phyloP scores from a whole-genome alignment of 2,888 invertebrate genomes.

The Dicyrtomina minuta region DNA sequence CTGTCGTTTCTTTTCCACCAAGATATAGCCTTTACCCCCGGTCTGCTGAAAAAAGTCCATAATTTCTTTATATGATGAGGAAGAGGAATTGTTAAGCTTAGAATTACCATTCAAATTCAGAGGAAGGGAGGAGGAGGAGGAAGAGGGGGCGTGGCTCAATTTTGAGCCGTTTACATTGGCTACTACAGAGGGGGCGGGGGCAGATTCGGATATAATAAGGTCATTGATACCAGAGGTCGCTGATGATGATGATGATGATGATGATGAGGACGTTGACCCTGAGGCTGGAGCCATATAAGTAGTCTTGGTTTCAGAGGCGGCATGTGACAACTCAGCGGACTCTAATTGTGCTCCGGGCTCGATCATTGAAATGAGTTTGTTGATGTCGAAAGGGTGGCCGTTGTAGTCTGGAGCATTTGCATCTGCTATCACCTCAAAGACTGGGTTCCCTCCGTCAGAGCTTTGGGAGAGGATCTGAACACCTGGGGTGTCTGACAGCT shows the following conservation, averaged over 20 bases:
- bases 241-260: constrained; percentile 16
- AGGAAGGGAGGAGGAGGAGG: not conserved
- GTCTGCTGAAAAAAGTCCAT: constrained; percentile 45
- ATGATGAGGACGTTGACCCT: constrained; percentile 3
- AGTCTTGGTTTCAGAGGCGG: constrained; percentile 38
- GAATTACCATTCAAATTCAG: constrained; percentile 1
- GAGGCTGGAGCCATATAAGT: constrained; percentile 26
- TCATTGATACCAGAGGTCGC: constrained; percentile 36
- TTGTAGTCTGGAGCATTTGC: constrained; percentile 48
- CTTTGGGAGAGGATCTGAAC: constrained; percentile 46
- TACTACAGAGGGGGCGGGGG: not conserved
- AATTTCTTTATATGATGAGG: constrained; percentile 40
- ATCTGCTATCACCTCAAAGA: constrained; percentile 50
- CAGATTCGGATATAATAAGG: constrained; percentile 22
- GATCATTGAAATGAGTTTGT: constrained; percentile 50
- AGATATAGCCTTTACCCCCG: constrained; percentile 40
- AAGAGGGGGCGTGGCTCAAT: not conserved
- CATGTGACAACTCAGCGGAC: constrained; percentile 37
- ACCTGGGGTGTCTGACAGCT: constrained; percentile 28
- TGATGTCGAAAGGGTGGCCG: constrained; percentile 51
- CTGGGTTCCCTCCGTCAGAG: constrained; percentile 43
- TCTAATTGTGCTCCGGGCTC: constrained; percentile 47
- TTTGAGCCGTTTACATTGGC: constrained; percentile 14
- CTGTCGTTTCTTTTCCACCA: constrained; percentile 38
- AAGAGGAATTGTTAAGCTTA: constrained; percentile 11